Evolutionary conservation across 2,888 invertebrate species (phyloP), one percentile per base, ranked within the genome.

Genomic region (Vandiemenella viatica): DNA sequence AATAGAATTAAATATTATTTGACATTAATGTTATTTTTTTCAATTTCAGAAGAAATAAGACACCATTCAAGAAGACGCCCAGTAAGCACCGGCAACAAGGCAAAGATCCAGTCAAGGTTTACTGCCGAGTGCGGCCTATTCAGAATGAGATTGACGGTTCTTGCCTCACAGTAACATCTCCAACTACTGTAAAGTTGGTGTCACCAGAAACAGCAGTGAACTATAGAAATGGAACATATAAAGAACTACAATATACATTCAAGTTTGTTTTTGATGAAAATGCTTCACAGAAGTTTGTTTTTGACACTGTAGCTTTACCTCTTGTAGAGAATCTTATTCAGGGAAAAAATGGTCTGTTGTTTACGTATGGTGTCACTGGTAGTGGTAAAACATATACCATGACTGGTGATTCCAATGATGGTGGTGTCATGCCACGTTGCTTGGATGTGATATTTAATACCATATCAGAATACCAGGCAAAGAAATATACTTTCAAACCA

Each of bases 381-480:
- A 85, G 86, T 57, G 98, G 98, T 0, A 99, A 99, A 71, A 98
- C 98, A 0, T 91, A 82, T 64, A 98, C 97, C 0, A 92, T 99
- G 87, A 88, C 88, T 0, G 90, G 82, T 0, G 72, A 83, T 57
- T 67, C 73, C 6, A 67, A 77, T 50, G 77, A 90, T 63, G 81
- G 84, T 55, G 88, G 98, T 44, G 76, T 95, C 58, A 71, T 98
- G 69, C 93, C 95, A 1, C 68, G 95, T 57, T 81, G 85, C 59
- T 71, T 98, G 46, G 89, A 95, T 65, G 83, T 89, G 0, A 73
- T 98, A 50, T 99, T 98, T 62, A 95, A 93, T 66, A 86, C 86
- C 19, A 88, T 99, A 55, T 23, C 74, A 1, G 80, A 83, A 48
- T 77, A 76, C 56, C 90, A 90, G 68, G 82, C 92, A 0, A 83